phyloP scores from a whole-genome alignment of 2,797 vertebrate genomes.

The Harpagifer antarcticus region DNA sequence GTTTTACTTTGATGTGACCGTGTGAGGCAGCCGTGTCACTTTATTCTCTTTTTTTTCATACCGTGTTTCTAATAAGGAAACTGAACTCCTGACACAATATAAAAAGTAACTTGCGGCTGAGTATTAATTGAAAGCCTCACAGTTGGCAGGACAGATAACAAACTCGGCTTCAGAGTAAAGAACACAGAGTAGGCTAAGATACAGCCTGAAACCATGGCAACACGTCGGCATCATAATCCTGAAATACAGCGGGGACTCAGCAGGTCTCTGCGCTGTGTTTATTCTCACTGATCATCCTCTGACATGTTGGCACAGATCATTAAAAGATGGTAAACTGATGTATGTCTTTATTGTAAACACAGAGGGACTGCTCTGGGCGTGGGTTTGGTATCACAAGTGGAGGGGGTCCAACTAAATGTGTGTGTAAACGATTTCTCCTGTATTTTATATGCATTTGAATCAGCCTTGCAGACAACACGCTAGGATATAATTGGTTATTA shows the following conservation, averaged over 20 bases:
- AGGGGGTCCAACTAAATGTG: background rate
- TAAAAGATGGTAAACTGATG: conserved; percentile 43
- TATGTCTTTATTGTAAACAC: conserved; percentile 30
- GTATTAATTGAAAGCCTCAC: conserved; percentile 74
- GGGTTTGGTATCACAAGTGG: conserved; percentile 4
- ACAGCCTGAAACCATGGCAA: conserved; percentile 77
- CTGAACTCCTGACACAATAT: conserved; percentile 58
- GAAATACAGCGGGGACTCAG: conserved; percentile 63
- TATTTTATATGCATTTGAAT: conserved; percentile 14
- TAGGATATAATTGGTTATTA: background rate
- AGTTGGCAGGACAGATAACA: conserved; percentile 74
- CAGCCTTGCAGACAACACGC: background rate
- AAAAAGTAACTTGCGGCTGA: conserved; percentile 46
- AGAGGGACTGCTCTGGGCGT: background rate
- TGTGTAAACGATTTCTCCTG: background rate
- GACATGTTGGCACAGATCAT: conserved; percentile 52
- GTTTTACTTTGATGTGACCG: conserved; percentile 17
- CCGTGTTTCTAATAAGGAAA: conserved; percentile 59
- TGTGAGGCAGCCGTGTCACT: conserved; percentile 15
- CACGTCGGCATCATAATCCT: conserved; percentile 60
- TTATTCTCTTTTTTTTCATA: conserved; percentile 37
- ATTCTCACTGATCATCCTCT: conserved; percentile 45
- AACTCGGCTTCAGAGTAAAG: conserved; percentile 50
- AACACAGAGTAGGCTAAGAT: conserved; percentile 73
- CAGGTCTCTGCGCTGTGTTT: conserved; percentile 53